These are phyloP conservation scores for Papilio glaucus DNA, from an alignment of 1,140 invertebrate species.

Conservation along the genomic window DNA sequence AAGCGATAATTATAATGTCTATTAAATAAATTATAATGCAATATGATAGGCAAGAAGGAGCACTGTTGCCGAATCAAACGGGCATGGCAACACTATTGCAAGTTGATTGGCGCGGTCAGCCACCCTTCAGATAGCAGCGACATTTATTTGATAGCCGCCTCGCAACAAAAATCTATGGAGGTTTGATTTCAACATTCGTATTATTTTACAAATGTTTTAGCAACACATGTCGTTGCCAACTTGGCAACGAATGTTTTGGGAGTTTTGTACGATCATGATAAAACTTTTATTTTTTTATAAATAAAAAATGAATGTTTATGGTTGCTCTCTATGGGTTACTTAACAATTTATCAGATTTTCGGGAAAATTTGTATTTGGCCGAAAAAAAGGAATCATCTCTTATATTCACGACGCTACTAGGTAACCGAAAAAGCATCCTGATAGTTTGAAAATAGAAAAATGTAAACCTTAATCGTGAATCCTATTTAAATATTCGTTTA, in stretches of 20 bases:
- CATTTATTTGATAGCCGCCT: constrained; percentile 31
- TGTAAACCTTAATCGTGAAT: no score
- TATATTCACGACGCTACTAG: no score
- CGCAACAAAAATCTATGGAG: constrained; percentile 36
- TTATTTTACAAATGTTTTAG: constrained; percentile 26
- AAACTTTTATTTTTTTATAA: background rate
- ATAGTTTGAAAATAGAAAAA: no score
- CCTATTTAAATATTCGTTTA: no score
- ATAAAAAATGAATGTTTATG: background rate
- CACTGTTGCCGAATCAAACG: constrained; percentile 28
- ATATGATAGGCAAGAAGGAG: constrained; percentile 25
- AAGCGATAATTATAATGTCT: no score
- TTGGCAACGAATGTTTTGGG: background rate
- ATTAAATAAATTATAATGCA: constrained; percentile 2
- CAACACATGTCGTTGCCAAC: constrained; percentile 8
- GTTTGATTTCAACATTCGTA: constrained; percentile 19
- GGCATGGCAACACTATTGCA: constrained; percentile 30
- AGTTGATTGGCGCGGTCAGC: constrained; percentile 36
- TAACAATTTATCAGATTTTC: no score
- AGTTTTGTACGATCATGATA: background rate
- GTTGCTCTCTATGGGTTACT: background rate
- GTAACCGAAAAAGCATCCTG: no score
- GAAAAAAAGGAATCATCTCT: no score
- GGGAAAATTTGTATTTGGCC: no score
- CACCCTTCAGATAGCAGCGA: constrained; percentile 25